phyloP scores from a whole-genome alignment of 2,888 invertebrate species.

The Stegana nigrithorax region DNA sequence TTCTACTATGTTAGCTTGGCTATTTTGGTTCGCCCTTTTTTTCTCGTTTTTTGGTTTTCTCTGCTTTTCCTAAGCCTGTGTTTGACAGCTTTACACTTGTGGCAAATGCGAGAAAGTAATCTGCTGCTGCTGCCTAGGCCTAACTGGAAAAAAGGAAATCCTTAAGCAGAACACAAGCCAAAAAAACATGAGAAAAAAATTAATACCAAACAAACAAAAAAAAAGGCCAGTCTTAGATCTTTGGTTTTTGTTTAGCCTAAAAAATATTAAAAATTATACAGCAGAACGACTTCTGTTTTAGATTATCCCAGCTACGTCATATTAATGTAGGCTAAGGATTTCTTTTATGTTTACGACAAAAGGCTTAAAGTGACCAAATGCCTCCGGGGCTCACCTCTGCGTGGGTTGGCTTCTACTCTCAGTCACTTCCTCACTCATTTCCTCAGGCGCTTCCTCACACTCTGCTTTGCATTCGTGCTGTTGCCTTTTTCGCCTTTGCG shows the following conservation, averaged over 20 bases:
- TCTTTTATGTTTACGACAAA: background rate
- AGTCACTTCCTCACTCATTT: too few species aligned
- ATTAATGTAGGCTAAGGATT: background rate
- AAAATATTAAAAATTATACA: constrained; percentile 15
- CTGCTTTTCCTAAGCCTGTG: too few species aligned
- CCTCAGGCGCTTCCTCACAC: too few species aligned
- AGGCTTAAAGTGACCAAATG: background rate
- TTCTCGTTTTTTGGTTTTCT: constrained; percentile 2
- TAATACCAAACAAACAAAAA: background rate
- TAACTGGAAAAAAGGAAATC: background rate
- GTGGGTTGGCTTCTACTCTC: too few species aligned
- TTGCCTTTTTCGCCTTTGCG: constrained; percentile 28
- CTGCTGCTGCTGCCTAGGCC: too few species aligned
- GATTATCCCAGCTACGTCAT: background rate
- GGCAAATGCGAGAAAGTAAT: too few species aligned
- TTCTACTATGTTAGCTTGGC: too few species aligned
- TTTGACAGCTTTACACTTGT: constrained; percentile 54
- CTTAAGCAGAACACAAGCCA: background rate
- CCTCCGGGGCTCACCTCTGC: too few species aligned
- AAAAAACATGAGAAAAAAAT: background rate
- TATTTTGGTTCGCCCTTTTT: background rate
- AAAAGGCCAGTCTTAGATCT: constrained; percentile 1
- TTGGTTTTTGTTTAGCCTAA: background rate
- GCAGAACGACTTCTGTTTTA: constrained; percentile 4
- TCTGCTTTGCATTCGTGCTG: background rate